These are phyloP conservation scores for Amazona ochrocephala DNA, from an alignment of 2,797 vertebrate species.

Conservation along the genomic window DNA sequence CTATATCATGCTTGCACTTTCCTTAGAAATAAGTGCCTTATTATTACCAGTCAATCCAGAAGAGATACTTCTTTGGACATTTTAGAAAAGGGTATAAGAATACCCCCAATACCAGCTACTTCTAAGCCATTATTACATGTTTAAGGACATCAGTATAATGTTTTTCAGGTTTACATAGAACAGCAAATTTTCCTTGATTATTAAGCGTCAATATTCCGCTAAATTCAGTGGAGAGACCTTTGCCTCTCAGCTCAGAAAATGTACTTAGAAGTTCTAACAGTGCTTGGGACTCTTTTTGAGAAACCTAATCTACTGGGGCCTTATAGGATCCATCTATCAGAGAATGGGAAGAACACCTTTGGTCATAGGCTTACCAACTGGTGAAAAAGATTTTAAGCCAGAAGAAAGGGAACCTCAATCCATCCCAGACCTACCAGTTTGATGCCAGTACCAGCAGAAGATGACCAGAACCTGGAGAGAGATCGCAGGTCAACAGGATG, in stretches of 20 bases:
- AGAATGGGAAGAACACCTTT: background rate
- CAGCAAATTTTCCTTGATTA: background rate
- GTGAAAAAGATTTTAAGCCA: background rate
- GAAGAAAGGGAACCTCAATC: background rate
- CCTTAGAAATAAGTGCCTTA: background rate
- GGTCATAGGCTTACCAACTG: background rate
- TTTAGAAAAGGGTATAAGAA: background rate
- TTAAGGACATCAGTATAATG: background rate
- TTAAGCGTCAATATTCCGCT: background rate
- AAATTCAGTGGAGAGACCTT: background rate
- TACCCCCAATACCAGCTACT: background rate
- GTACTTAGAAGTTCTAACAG: background rate
- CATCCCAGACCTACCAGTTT: background rate
- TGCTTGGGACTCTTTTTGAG: background rate
- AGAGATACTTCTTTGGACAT: background rate
- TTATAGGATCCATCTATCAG: background rate
- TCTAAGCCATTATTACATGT: background rate
- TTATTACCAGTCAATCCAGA: background rate
- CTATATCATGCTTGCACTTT: background rate
- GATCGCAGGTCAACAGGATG: background rate
- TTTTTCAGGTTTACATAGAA: background rate
- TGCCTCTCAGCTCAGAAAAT: background rate
- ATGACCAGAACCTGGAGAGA: background rate
- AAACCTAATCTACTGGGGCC: background rate
- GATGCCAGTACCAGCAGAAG: background rate